Conservation (phyloP, 64 coral and sea anemone genomes). For the Orbicella faveolata region DNA sequence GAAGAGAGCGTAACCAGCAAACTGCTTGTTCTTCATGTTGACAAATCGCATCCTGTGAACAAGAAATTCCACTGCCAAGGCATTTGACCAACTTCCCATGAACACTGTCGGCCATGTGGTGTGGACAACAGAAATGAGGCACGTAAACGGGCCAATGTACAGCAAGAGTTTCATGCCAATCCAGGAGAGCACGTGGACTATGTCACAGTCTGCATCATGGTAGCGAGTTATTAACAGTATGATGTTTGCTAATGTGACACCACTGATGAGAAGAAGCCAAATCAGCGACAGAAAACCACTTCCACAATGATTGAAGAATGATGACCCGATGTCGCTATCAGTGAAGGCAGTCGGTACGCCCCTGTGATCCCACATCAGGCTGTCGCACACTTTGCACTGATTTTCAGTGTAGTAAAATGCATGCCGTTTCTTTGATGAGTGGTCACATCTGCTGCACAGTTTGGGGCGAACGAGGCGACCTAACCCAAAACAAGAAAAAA, state of each 20-base stretch:
- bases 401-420: conserved; percentile 2
- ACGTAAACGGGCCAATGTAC: conserved; percentile 78
- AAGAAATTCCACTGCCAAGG: conserved; percentile 82
- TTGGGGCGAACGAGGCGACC: conserved; percentile 47
- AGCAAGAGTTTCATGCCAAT: conserved; percentile 74
- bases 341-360: conserved; percentile 63
- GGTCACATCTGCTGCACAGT: conserved; percentile 47
- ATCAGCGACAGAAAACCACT: conserved; percentile 79
- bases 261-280: conserved; percentile 72
- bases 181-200: conserved; percentile 76
- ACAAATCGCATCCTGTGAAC: conserved; percentile 73
- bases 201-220: conserved; percentile 33
- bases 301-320: conserved; percentile 82
- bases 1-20: conserved; percentile 65
- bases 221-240: conserved; percentile 43
- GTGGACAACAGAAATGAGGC: conserved; percentile 69
- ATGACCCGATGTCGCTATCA: conserved; percentile 79
- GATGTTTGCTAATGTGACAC: conserved; percentile 56
- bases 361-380: conserved; percentile 77
- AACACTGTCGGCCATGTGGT: conserved; percentile 50
- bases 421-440: not conserved
- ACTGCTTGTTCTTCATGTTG: conserved; percentile 76
- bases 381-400: conserved; percentile 80
- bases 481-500: conserved; percentile 23
- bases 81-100: conserved; percentile 74